Evolutionary conservation across 2,113 vertebrate species (phyloP).

Genomic region (Erinaceus europaeus): DNA sequence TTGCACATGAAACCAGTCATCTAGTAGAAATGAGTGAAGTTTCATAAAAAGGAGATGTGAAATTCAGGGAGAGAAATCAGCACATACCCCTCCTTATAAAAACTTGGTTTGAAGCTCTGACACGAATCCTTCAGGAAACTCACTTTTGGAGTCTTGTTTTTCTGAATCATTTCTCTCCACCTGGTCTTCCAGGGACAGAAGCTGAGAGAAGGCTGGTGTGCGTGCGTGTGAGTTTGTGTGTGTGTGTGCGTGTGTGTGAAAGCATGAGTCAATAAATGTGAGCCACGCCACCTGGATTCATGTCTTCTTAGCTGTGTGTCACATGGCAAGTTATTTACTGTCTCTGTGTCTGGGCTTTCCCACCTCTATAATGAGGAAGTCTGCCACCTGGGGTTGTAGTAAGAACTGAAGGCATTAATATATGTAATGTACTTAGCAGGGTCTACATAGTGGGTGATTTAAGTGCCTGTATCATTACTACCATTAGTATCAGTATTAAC

Average conservation of each 20-base stretch:
- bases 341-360: background rate
- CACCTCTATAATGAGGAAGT: background rate
- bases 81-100: background rate
- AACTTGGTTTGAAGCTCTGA: background rate
- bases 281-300: background rate
- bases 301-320: background rate
- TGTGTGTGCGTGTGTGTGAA: background rate
- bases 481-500: background rate
- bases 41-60: conserved; percentile 24
- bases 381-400: background rate
- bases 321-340: background rate
- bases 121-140: background rate
- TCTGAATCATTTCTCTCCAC: background rate
- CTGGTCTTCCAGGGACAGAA: background rate
- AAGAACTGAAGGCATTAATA: background rate
- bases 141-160: background rate
- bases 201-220: background rate
- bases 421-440: background rate
- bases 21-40: conserved; percentile 24
- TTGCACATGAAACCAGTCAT: conserved; percentile 13
- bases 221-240: background rate
- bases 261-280: background rate
- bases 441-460: rapidly evolving
- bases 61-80: background rate
- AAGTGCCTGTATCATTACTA: background rate